Evolutionary conservation across 1,140 invertebrate species (phyloP).

Genomic region (Mizuhopecten yessoensis): DNA sequence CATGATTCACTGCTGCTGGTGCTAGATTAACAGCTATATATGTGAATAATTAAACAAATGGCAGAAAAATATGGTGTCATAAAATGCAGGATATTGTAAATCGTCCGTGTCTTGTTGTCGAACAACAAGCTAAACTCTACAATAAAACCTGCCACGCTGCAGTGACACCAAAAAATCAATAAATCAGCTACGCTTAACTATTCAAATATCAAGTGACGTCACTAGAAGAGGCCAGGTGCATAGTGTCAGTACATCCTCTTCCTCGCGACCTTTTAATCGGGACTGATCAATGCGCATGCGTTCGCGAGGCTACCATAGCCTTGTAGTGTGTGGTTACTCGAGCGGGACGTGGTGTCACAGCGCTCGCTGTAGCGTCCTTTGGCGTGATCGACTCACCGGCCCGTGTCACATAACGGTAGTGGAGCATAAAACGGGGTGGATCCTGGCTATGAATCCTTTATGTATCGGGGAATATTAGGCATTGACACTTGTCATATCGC

Average conservation of each 20-base stretch:
- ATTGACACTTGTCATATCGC: constrained; percentile 22
- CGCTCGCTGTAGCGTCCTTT: constrained; percentile 13
- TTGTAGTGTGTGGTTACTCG: neutral
- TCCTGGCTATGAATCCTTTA: neutral
- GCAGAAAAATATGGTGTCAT: constrained; percentile 29
- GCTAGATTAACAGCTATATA: neutral
- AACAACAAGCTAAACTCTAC: neutral
- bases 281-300: neutral
- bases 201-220: constrained; percentile 4
- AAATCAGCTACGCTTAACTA: constrained; percentile 6
- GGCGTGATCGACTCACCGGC: neutral
- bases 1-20: neutral
- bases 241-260: constrained; percentile 8
- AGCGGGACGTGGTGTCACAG: constrained; percentile 4
- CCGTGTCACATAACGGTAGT: constrained; percentile 28
- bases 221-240: constrained; percentile 15
- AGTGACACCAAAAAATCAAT: neutral
- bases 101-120: constrained; percentile 15
- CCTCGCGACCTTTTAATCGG: constrained; percentile 2
- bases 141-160: constrained; percentile 37
- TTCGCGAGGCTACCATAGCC: neutral
- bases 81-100: neutral
- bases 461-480: neutral
- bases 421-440: constrained; percentile 3
- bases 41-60: neutral